These are phyloP conservation scores for Campylomormyrus numenius DNA, from an alignment of 2,113 vertebrate genomes.

Conservation along the genomic window DNA sequence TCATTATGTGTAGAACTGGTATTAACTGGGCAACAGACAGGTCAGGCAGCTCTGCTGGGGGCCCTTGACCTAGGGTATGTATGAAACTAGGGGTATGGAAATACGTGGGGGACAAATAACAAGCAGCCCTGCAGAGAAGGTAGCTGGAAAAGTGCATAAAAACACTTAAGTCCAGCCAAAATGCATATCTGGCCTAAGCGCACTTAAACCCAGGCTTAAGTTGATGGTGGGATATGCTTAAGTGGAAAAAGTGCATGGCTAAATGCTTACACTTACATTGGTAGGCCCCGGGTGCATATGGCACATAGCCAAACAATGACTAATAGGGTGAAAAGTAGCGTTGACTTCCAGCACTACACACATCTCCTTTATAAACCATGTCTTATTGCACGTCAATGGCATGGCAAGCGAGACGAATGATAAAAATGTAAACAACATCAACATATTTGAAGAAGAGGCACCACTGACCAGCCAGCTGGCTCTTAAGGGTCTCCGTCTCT, in stretches of 20 bases:
- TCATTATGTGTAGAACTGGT: neutral
- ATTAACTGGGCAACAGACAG: neutral
- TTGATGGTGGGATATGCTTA: neutral
- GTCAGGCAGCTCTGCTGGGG: neutral
- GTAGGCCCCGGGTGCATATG: neutral
- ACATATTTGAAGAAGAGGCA: neutral
- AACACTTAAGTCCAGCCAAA: neutral
- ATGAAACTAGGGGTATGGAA: neutral
- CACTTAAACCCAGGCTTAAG: neutral
- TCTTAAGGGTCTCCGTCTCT: slow-evolving; percentile 70
- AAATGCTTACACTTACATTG: neutral
- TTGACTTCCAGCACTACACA: neutral
- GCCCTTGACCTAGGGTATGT: neutral
- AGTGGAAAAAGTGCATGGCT: neutral
- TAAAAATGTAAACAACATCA: neutral
- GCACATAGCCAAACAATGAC: neutral
- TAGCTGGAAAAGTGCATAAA: neutral
- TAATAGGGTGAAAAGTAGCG: neutral
- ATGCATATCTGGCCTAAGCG: neutral
- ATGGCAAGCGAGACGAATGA: neutral
- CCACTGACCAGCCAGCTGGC: slow-evolving; percentile 56
- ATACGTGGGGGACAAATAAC: neutral
- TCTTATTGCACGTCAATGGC: neutral
- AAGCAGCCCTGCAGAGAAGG: neutral
- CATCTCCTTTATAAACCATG: neutral